A percentile compares a stretch with the other conserved stretches of the same genome.
Conservation (phyloP, 2,888 invertebrate genomes). For the Hirtodrosophila duncani region DNA sequence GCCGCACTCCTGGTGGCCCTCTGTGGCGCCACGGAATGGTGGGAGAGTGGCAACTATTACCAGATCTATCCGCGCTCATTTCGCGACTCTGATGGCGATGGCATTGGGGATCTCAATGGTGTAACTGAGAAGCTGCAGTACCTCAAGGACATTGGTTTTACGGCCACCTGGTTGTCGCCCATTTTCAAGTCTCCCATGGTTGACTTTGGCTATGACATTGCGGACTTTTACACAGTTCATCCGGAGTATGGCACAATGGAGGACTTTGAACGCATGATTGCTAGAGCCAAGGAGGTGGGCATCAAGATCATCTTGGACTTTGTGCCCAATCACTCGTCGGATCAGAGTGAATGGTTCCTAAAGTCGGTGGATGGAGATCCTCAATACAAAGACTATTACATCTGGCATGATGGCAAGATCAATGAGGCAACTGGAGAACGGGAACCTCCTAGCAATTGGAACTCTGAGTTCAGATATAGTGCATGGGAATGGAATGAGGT, state of each 20-base stretch:
- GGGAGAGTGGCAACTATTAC: slow-evolving; percentile 81
- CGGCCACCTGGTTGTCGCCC: slow-evolving; percentile 86
- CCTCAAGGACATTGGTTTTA: slow-evolving; percentile 83
- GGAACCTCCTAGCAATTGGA: slow-evolving; percentile 80
- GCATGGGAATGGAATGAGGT: slow-evolving; percentile 83
- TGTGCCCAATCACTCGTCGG: slow-evolving; percentile 83
- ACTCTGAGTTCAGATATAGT: slow-evolving; percentile 80
- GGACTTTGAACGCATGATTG: slow-evolving; percentile 84
- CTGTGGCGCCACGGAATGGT: slow-evolving; percentile 64
- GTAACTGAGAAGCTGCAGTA: slow-evolving; percentile 82
- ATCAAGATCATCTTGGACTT: slow-evolving; percentile 79
- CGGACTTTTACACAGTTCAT: slow-evolving; percentile 84
- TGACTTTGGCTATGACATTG: slow-evolving; percentile 89
- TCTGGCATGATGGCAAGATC: slow-evolving; percentile 82
- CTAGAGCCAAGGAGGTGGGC: slow-evolving; percentile 80
- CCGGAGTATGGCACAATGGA: slow-evolving; percentile 85
- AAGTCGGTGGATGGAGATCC: slow-evolving; percentile 82
- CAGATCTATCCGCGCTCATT: slow-evolving; percentile 90
- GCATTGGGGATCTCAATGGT: slow-evolving; percentile 83
- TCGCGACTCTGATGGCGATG: slow-evolving; percentile 88
- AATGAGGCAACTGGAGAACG: slow-evolving; percentile 73
- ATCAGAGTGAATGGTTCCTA: slow-evolving; percentile 89
- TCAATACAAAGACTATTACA: slow-evolving; percentile 85
- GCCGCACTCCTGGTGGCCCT: slow-evolving; percentile 23
- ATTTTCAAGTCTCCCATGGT: slow-evolving; percentile 87